Percentiles rank a stretch among this genome's conserved stretches.
phyloP scores from a whole-genome alignment of 2,797 vertebrate species.

The Poeciliopsis presidionis region DNA sequence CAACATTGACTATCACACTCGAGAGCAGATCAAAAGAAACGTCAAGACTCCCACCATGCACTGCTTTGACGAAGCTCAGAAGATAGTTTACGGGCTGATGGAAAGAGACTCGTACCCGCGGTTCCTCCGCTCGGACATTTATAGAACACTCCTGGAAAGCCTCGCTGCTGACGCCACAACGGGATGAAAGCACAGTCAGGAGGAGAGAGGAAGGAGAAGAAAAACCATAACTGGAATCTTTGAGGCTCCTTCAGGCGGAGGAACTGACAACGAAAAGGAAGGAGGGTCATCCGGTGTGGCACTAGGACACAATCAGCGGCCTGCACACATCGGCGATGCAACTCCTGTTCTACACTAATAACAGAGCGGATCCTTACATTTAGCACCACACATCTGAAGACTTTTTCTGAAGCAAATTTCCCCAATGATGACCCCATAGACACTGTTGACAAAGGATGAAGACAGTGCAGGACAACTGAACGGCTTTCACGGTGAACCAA shows the following conservation, averaged over 20 bases:
- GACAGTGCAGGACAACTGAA: constrained; percentile 3
- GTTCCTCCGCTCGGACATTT: constrained; percentile 87
- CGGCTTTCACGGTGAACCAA: constrained; percentile 33
- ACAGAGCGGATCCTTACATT: constrained; percentile 16
- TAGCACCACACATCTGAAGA: constrained; percentile 13
- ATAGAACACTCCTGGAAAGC: constrained; percentile 82
- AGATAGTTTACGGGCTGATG: constrained; percentile 87
- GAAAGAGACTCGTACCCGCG: constrained; percentile 88
- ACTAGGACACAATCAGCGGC: constrained; percentile 14
- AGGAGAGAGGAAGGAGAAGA: constrained; percentile 24
- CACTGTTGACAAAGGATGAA: constrained; percentile 42
- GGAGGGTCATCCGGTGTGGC: constrained; percentile 6
- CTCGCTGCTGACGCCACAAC: constrained; percentile 70
- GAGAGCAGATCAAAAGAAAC: constrained; percentile 82
- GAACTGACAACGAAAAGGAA: constrained; percentile 41
- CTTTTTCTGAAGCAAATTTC: constrained; percentile 1
- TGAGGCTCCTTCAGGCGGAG: constrained; percentile 55
- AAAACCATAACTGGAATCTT: constrained; percentile 72
- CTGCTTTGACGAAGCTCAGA: constrained; percentile 89
- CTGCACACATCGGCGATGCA: background rate
- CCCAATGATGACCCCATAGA: constrained; percentile 10
- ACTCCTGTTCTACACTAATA: constrained; percentile 15
- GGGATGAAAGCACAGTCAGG: constrained; percentile 56
- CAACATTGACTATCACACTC: constrained; percentile 87
- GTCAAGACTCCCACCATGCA: constrained; percentile 81